Evolutionary conservation across 2,113 vertebrate species (phyloP).

Genomic region (Oncorhynchus nerka): DNA sequence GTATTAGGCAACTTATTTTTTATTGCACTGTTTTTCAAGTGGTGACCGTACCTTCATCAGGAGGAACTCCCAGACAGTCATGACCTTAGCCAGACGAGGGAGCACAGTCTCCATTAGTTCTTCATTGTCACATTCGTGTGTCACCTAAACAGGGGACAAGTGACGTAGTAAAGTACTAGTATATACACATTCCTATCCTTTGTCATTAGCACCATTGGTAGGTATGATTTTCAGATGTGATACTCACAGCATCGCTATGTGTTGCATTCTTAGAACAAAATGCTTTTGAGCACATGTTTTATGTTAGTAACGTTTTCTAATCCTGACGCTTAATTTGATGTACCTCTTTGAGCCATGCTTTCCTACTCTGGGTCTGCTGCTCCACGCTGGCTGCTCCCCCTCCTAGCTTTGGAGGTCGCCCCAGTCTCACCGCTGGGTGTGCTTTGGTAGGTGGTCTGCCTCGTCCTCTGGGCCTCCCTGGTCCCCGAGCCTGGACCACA

Average conservation of each 20-base stretch:
- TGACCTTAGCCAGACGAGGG: constrained; percentile 81
- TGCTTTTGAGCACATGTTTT: too few species aligned
- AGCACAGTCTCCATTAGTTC: constrained; percentile 87
- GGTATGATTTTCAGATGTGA: too few species aligned
- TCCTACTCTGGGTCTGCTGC: constrained; percentile 71
- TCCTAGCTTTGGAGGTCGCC: constrained; percentile 59
- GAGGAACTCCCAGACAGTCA: constrained; percentile 90
- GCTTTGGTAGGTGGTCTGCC: constrained; percentile 59
- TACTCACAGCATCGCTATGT: too few species aligned
- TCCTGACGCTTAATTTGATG: not conserved
- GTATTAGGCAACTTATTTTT: not conserved
- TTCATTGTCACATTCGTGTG: constrained; percentile 84
- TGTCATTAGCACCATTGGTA: not conserved
- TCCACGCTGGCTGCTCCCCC: constrained; percentile 59
- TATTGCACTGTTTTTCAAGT: not conserved
- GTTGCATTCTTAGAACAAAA: too few species aligned
- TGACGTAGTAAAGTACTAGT: not conserved
- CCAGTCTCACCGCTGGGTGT: constrained; percentile 37
- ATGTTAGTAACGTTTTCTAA: not conserved
- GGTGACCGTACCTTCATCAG: constrained; percentile 82
- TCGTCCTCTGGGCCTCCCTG: constrained; percentile 66
- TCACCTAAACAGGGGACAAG: constrained; percentile 67
- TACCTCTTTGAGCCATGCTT: constrained; percentile 83
- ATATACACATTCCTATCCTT: constrained; percentile 13
- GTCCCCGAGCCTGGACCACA: constrained; percentile 62